phyloP scores from a whole-genome alignment of 2,113 vertebrate species.

The Syngnathus typhle region DNA sequence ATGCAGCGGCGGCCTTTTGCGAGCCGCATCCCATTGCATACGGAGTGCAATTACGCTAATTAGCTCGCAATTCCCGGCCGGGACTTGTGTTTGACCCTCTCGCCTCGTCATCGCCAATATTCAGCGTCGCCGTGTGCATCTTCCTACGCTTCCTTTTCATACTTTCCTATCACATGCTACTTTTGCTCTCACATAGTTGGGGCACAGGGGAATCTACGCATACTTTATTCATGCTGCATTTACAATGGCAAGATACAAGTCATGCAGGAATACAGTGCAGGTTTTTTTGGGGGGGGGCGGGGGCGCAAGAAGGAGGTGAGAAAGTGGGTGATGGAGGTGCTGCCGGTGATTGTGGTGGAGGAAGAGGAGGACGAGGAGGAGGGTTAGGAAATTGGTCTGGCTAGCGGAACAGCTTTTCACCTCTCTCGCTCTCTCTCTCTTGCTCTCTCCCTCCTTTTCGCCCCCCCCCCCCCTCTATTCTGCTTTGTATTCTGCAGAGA shows the following conservation, averaged over 20 bases:
- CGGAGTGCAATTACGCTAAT: slow-evolving; percentile 72
- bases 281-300: slow-evolving; percentile 35
- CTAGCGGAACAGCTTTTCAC: slow-evolving; percentile 81
- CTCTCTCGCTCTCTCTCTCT: slow-evolving; percentile 47
- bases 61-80: slow-evolving; percentile 65
- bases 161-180: slow-evolving; percentile 28
- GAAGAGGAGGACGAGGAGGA: slow-evolving; percentile 52
- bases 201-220: slow-evolving; percentile 42
- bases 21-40: slow-evolving; percentile 52
- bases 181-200: slow-evolving; percentile 37
- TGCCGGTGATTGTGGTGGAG: slow-evolving; percentile 50
- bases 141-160: slow-evolving; percentile 28
- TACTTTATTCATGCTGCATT: slow-evolving; percentile 65
- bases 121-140: slow-evolving; percentile 67
- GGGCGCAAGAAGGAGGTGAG: slow-evolving; percentile 43
- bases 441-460: slow-evolving; percentile 43
- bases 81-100: slow-evolving; percentile 66
- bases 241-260: slow-evolving; percentile 50
- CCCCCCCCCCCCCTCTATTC: slow-evolving; percentile 55
- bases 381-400: slow-evolving; percentile 78
- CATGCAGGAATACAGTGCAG: slow-evolving; percentile 33
- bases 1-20: slow-evolving; percentile 21
- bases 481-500: slow-evolving; percentile 81
- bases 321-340: slow-evolving; percentile 48
- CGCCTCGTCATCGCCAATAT: slow-evolving; percentile 63